Percentiles rank a stretch among this genome's conserved stretches.
These are phyloP conservation scores for Catocala sponsa DNA, from an alignment of 2,888 invertebrate species.

Conservation along the genomic window DNA sequence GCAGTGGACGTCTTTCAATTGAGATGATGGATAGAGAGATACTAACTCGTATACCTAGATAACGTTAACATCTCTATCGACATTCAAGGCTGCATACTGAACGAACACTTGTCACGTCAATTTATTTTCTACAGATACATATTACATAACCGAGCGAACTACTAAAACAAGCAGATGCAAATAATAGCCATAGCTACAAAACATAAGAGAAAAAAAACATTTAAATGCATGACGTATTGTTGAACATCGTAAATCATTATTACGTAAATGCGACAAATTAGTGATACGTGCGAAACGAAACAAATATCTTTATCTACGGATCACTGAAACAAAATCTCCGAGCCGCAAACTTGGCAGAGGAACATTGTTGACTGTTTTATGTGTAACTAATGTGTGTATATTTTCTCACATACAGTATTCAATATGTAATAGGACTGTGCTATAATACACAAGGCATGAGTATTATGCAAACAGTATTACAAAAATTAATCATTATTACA, in stretches of 20 bases:
- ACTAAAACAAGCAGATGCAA: slow-evolving; percentile 2
- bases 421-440: background rate
- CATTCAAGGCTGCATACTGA: too few species aligned
- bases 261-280: slow-evolving; percentile 5
- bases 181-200: slow-evolving; percentile 1
- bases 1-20: too few species aligned
- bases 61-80: too few species aligned
- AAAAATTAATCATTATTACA: too few species aligned
- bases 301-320: slow-evolving; percentile 17
- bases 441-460: background rate
- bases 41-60: too few species aligned
- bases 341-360: slow-evolving; percentile 8
- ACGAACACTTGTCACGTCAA: too few species aligned
- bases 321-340: slow-evolving; percentile 3
- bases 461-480: too few species aligned
- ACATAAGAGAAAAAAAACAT: slow-evolving; percentile 5
- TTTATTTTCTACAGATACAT: too few species aligned
- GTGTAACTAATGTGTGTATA: slow-evolving; percentile 1
- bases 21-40: too few species aligned
- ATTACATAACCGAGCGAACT: background rate
- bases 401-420: slow-evolving; percentile 10
- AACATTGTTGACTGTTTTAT: background rate
- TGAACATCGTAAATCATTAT: slow-evolving; percentile 12
- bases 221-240: slow-evolving; percentile 11
- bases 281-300: slow-evolving; percentile 8